Evolutionary conservation across 2,797 vertebrate genomes (phyloP), one percentile per base, ranked within the genome.

Genomic region (Ciconia nigra): DNA sequence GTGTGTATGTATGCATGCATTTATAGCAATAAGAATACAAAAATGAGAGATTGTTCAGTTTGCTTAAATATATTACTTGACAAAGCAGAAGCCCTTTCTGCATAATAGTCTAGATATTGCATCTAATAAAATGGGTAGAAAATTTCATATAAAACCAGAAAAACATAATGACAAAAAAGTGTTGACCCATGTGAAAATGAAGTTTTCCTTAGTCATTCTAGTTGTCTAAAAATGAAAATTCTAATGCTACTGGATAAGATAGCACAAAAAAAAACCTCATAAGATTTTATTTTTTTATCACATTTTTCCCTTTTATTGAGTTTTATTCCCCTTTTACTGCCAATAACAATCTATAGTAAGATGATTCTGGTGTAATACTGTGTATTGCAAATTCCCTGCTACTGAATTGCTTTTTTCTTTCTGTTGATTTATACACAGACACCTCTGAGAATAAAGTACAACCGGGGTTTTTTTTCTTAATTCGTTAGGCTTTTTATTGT

Each of bases 241-340:
- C 55, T 95, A 63, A 79, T 47, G 7, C 7, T 87, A 11, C 28
- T 83, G 26, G 33, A 39, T 78, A 89, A 90, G 33, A 59, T 10
- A 74, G 5, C 11, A 49, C 7, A 18, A 81, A 51, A 87, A 72
- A 79, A 58, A 3, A 3, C 7, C 8, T 52, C 29, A 7, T 79
- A 76, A 82, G 18, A 37, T 44, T 81, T 78, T 84, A 47, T 33
- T 93, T 91, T 82, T 91, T 88, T 71, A 90, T 89, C 39, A 83
- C 21, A 67, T 90, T 91, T 94, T 94, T 90, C 54, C 10, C 47
- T 93, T 95, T 93, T 95, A 81, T 51, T 90, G 73, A 61, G 26
- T 86, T 89, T 89, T 87, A 63, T 93, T 95, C 81, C 11, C 20
- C 88, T 97, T 73, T 70, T 95, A 79, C 95, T 91, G 47, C 59